Evolutionary conservation across 2,797 vertebrate genomes (phyloP), one percentile per base, ranked within the genome.

Genomic region (Onychomys arenicola): DNA sequence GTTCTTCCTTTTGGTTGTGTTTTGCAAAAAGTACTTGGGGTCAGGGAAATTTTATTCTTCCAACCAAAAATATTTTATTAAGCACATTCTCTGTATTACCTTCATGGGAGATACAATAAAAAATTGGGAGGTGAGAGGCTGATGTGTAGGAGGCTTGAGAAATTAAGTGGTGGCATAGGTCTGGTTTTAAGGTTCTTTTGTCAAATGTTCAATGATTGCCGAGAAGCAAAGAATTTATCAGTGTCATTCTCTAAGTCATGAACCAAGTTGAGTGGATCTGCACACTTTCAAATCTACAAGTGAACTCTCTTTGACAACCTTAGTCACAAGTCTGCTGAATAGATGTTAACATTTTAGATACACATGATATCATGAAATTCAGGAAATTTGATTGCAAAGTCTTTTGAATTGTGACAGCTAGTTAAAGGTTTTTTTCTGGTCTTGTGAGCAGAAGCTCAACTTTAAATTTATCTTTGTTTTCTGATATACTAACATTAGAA

Each of bases 161-260:
- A 25, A 10, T 76, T 8, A 73, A 65, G 52, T 2, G 57, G 25
- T 34, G 37, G 40, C 5, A 52, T 0, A 57, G 3, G 34, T 37
- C 9, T 2, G 84, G 40, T 73, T 40, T 93, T 40, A 55, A 13
- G n/a, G 81, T 82, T 10, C 43, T 82, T 92, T 80, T 85, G 76
- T 55, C 77, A 89, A 89, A 89, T 71, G 52, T 73, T 55, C 76
- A 88, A 25, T 40, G 63, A 87, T 61, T 14, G 29, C 0, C 10
- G 89, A 92, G 75, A 95, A 90, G 25, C 46, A 71, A 94, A 86
- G 85, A 52, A 21, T 97, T 84, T 93, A 49, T 25, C 13, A 7
- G 25, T n/a, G 27, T 52, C 85, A 95, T 80, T 95, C 73, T 90
- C 40, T 65, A 76, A 37, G 63, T 71, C 43, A 67, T 19, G 16